Conservation (phyloP, 2,797 vertebrate species). For the Hyperoplus immaculatus region DNA sequence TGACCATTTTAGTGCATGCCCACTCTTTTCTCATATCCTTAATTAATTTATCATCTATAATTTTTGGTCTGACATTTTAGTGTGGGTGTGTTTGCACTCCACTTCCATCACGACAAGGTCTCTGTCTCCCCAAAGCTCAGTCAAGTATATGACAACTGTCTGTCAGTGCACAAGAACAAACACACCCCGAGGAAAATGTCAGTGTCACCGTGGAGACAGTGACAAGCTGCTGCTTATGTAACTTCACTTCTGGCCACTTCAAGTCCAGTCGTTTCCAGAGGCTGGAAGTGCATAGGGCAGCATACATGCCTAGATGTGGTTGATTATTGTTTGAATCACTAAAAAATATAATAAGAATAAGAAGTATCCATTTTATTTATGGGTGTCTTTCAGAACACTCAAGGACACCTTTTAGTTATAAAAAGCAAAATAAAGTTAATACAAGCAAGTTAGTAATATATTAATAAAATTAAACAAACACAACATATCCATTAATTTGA, state of each 20-base stretch:
- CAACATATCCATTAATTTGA: no score
- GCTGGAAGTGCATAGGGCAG: background rate
- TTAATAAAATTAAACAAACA: no score
- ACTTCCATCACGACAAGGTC: slow-evolving; percentile 7
- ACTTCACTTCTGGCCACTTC: slow-evolving; percentile 37
- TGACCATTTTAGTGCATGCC: background rate
- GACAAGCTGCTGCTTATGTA: slow-evolving; percentile 40
- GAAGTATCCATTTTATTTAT: no score
- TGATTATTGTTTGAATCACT: slow-evolving; percentile 7
- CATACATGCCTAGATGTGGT: background rate
- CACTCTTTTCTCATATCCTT: background rate
- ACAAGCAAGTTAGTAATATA: no score
- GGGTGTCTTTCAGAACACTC: no score
- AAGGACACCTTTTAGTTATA: no score
- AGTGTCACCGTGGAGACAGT: background rate
- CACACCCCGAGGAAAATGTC: slow-evolving; percentile 23
- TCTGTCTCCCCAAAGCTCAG: slow-evolving; percentile 1
- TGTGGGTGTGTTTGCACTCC: background rate
- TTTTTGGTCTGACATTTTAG: background rate
- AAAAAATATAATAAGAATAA: no score
- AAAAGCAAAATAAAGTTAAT: no score
- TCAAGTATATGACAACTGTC: slow-evolving; percentile 7
- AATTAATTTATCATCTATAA: slow-evolving; percentile 1
- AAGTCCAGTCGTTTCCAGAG: slow-evolving; percentile 41
- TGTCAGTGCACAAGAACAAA: slow-evolving; percentile 38